A percentile compares a stretch with the other conserved stretches of the same genome.
These are phyloP conservation scores for Temnothorax ravouxi DNA, from an alignment of 2,888 invertebrate species.

Conservation along the genomic window DNA sequence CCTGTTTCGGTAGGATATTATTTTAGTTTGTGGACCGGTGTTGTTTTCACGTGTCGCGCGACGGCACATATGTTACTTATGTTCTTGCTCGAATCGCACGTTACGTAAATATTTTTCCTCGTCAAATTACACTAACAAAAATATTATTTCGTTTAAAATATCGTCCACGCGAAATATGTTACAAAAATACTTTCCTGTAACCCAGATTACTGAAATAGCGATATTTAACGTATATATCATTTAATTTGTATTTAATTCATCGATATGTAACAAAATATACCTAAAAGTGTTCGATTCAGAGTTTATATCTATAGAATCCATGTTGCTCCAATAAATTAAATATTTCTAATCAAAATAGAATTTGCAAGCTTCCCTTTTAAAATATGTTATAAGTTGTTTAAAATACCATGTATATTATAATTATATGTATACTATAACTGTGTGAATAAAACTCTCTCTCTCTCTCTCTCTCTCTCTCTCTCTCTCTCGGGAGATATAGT, in stretches of 20 bases:
- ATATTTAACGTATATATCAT: neutral
- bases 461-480: too few relatives aligned
- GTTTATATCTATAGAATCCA: neutral
- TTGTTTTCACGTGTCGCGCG: conserved; percentile 27
- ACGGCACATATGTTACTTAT: neutral
- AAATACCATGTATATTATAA: neutral
- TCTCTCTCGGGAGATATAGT: too few relatives aligned
- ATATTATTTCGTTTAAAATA: conserved; percentile 24
- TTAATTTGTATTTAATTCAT: neutral
- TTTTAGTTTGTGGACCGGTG: neutral
- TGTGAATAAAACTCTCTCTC: neutral
- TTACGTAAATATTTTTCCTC: conserved; percentile 32
- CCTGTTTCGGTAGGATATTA: conserved; percentile 3
- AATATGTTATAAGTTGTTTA: neutral
- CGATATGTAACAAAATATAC: neutral
- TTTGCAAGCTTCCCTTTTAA: neutral
- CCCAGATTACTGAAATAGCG: neutral
- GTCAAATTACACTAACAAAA: neutral
- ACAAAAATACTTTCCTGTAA: neutral
- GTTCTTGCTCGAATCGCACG: neutral
- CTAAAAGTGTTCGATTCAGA: neutral
- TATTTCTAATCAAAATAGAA: neutral
- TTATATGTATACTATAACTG: neutral
- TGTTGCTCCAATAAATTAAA: conserved; percentile 4
- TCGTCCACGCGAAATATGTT: neutral